Conservation (phyloP, 2,113 vertebrate genomes). For the Bufo gargarizans region DNA sequence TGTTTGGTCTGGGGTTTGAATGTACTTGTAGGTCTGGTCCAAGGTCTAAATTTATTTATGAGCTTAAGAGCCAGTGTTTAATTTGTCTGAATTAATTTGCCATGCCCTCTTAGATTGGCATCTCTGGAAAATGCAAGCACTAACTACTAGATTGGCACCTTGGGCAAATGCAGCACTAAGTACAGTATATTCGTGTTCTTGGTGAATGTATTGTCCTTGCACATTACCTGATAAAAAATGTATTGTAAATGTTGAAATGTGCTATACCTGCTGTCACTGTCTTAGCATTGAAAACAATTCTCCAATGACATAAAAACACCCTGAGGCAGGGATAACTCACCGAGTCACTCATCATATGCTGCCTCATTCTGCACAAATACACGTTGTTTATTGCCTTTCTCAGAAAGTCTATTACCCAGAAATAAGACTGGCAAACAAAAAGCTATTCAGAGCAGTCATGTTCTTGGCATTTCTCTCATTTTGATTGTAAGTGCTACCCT, state of each 20-base stretch:
- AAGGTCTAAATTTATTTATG: too few relatives aligned
- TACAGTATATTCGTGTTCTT: background rate
- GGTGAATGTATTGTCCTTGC: background rate
- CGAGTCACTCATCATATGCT: background rate
- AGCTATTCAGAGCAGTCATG: background rate
- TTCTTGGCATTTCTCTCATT: slow-evolving; percentile 1
- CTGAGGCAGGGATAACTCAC: slow-evolving; percentile 18
- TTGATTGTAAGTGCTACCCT: slow-evolving; percentile 14
- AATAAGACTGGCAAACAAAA: slow-evolving; percentile 8
- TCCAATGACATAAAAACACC: background rate
- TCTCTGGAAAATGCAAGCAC: too few relatives aligned
- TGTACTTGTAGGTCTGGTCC: too few relatives aligned
- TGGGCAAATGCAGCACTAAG: too few relatives aligned
- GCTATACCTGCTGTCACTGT: background rate
- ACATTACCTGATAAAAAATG: background rate
- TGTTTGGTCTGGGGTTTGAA: too few relatives aligned
- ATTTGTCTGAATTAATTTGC: too few relatives aligned
- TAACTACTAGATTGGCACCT: too few relatives aligned
- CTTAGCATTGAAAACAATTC: background rate
- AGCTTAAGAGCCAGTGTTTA: too few relatives aligned
- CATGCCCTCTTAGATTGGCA: too few relatives aligned
- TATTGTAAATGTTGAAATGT: background rate
- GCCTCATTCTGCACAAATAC: slow-evolving; percentile 15
- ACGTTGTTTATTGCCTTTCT: slow-evolving; percentile 28
- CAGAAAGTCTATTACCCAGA: slow-evolving; percentile 29